phyloP scores from a whole-genome alignment of 1,140 invertebrate genomes.

The Temnothorax curvispinosus region DNA sequence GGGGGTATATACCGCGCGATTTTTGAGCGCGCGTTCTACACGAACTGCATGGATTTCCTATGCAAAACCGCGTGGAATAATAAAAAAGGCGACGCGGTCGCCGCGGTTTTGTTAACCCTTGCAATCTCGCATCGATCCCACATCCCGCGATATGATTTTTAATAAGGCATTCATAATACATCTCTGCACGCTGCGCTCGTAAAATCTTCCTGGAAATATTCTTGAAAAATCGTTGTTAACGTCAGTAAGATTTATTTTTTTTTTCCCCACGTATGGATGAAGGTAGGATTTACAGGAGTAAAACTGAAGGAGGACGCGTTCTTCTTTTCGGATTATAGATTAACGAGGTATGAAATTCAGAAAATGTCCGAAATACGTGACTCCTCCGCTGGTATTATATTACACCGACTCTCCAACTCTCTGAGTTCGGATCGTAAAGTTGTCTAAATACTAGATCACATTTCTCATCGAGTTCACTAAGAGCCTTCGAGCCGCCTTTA shows the following conservation, averaged over 20 bases:
- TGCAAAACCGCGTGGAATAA: conserved; percentile 20
- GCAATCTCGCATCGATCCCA: conserved; percentile 21
- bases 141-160: not conserved
- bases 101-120: conserved; percentile 21
- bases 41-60: conserved; percentile 43
- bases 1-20: conserved; percentile 43
- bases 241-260: not conserved
- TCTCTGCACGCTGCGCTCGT: not conserved
- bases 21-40: conserved; percentile 46
- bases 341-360: conserved; percentile 48
- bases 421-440: conserved; percentile 23
- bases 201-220: conserved; percentile 10
- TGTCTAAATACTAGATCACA: conserved; percentile 41
- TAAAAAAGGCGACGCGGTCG: conserved; percentile 16
- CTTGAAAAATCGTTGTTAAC: conserved; percentile 16
- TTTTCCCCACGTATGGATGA: not conserved
- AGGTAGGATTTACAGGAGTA: not conserved
- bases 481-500: conserved; percentile 52
- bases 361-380: conserved; percentile 43
- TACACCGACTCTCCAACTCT: not conserved
- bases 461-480: conserved; percentile 49
- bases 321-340: conserved; percentile 9
- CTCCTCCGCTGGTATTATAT: not conserved
- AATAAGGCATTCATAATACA: not conserved
- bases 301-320: conserved; percentile 5